Evolutionary conservation across 2,113 vertebrate species (phyloP), one percentile per base, ranked within the genome.

Genomic region (Maccullochella peelii): DNA sequence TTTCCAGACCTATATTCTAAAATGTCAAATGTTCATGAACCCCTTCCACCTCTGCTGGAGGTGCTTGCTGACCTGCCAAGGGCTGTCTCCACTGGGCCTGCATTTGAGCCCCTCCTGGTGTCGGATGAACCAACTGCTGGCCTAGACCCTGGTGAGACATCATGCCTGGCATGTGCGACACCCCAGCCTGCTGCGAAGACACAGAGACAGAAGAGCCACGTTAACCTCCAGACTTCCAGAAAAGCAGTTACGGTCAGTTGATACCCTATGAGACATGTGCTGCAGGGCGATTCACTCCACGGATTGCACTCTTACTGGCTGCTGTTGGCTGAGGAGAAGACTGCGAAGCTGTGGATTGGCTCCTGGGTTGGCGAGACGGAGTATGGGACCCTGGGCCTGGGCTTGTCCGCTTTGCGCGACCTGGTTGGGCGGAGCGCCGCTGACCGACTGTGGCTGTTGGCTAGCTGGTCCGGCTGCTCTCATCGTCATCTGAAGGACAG

Each of bases 341-440:
- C 97, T 98, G 79, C 97, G 97, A 0, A 98, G 96, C 82, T 98
- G 97, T 2, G 97, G 97, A 86, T 98, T 98, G 93, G 97, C 97
- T 68, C 97, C 97, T 0, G 97, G 97, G 82, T 98, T 98, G 30
- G 97, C 94, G 11, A 97, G 96, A 15, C 97, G 95, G 38, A 97
- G 96, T 69, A 98, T 96, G 5, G 95, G 83, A 54, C 96, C 97
- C 86, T 96, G 96, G 4, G 96, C 92, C 49, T 94, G 96, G 77
- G 94, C 82, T 74, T 95, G 96, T 57, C 94, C 94, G 8, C 91
- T 80, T 69, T 95, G 94, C 0, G 95, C 83, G 7, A 94, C 93
- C 91, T 96, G 95, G 4, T 97, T 97, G 66, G 97, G 95, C 1
- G 97, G 96, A 3, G 96, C 96, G 4, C 95, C 95, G 5, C 92